A percentile compares a stretch with the other conserved stretches of the same genome.
Conservation (phyloP, 2,113 vertebrate genomes). For the Pardalotus punctatus region DNA sequence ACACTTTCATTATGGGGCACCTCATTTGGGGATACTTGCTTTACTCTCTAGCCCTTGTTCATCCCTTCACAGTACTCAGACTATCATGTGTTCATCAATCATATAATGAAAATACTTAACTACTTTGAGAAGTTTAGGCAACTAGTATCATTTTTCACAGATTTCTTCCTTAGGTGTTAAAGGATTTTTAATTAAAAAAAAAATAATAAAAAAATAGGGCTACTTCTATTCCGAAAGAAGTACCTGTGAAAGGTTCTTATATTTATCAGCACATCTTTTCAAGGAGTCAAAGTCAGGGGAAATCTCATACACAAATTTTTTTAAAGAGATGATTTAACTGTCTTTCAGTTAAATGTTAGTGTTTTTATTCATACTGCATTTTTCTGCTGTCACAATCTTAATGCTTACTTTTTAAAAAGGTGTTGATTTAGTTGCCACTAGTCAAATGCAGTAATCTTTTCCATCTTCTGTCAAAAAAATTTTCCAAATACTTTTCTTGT, state of each 20-base stretch:
- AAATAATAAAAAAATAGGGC: too few species aligned
- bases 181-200: not conserved
- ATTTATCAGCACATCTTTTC: not conserved
- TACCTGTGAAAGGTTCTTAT: not conserved
- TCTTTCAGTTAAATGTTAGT: not conserved
- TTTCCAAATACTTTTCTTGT: not conserved
- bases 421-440: not conserved
- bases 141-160: not conserved
- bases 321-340: not conserved
- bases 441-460: not conserved
- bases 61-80: not conserved
- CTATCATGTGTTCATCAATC: not conserved
- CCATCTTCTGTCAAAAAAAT: not conserved
- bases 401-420: not conserved
- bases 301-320: not conserved
- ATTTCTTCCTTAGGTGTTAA: not conserved
- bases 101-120: not conserved
- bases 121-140: not conserved
- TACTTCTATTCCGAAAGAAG: not conserved
- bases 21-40: not conserved
- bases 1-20: not conserved
- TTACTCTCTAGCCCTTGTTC: not conserved
- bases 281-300: not conserved
- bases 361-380: not conserved
- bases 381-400: not conserved